These are phyloP conservation scores for Drosophila quadrilineata DNA, from an alignment of 1,140 invertebrate species.

Conservation along the genomic window DNA sequence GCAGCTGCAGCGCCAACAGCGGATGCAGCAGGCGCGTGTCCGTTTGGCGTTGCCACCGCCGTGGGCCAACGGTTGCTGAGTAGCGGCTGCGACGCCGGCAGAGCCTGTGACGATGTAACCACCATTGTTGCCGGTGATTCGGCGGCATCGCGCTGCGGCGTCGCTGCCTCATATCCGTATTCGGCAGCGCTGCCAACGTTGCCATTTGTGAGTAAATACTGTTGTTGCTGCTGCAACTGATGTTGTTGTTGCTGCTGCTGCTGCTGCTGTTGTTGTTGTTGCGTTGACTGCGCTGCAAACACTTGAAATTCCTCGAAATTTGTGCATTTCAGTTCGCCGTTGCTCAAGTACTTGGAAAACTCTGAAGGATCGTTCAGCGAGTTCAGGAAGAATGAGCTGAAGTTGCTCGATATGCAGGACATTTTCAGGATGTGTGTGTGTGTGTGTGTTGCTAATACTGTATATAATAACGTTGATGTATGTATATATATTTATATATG, in stretches of 20 bases:
- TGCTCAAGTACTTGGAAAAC: constrained; percentile 81
- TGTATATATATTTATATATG: constrained; percentile 27
- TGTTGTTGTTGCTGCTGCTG: constrained; percentile 51
- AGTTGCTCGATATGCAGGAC: constrained; percentile 81
- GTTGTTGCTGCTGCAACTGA: constrained; percentile 18
- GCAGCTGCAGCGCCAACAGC: constrained; percentile 21
- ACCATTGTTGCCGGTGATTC: constrained; percentile 14
- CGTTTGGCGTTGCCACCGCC: constrained; percentile 61
- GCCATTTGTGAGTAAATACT: constrained; percentile 37
- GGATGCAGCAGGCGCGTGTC: constrained; percentile 34
- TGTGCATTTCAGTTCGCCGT: constrained; percentile 78
- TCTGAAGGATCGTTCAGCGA: constrained; percentile 80
- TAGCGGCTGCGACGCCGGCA: constrained; percentile 19
- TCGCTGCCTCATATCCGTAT: constrained; percentile 19
- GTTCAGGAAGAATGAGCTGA: constrained; percentile 80
- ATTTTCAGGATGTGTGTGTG: constrained; percentile 53
- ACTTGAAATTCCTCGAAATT: constrained; percentile 80
- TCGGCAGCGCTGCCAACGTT: constrained; percentile 17
- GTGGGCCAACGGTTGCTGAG: constrained; percentile 67
- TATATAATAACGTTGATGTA: constrained; percentile 16
- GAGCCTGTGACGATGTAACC: constrained; percentile 15
- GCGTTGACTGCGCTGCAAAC: constrained; percentile 59
- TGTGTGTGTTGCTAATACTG: too few species aligned
- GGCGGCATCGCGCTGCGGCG: constrained; percentile 22
- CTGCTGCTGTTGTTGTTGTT: constrained; percentile 45